Evolutionary conservation across 1,140 invertebrate genomes (phyloP), one percentile per base, ranked within the genome.

Genomic region (Hypothenemus hampei): DNA sequence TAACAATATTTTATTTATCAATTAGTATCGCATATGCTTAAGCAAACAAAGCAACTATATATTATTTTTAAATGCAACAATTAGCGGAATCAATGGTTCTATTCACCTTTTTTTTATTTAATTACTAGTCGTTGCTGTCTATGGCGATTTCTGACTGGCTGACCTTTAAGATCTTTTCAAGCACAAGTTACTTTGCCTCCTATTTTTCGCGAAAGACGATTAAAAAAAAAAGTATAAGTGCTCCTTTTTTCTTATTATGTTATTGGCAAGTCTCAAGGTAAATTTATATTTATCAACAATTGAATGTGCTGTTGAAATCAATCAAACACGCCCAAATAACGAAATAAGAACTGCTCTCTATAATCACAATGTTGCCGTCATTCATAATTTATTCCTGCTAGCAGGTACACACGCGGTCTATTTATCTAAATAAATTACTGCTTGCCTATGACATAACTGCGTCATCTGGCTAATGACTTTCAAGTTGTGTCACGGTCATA

Each of bases 391-490:
- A 51, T 51, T 41, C 49, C 18, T 18, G 24, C 33, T 16, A 50
- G 22, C 23, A 49, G 33, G 43, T 37, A 39, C 43, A 51, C 49
- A 43, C 40, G 24, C 43, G 52, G 36, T 55, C 43, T 47, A 55
- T 47, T 55, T 55, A 55, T 46, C 44, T 46, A 55, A 55, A 55
- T 55, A 55, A 54, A 44, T 35, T 22, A 19, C 49, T 22, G 13
- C 39, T n/a, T 26, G 35, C 41, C 37, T 18, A 52, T 61, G 59
- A 61, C 51, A 57, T 51, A 61, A 58, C 43, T 47, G 47, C 60
- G 57, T 59, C 60, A 61, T 61, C 60, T 61, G 60, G 60, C 49
- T 58, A 58, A 61, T 61, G 60, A 55, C 50, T 49, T 44, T 56
- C 43, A 48, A 57, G 58, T 33, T 33, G 45, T 58, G 57, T 61